These are phyloP conservation scores for Scomber scombrus DNA, from an alignment of 2,113 vertebrate genomes.

Conservation along the genomic window DNA sequence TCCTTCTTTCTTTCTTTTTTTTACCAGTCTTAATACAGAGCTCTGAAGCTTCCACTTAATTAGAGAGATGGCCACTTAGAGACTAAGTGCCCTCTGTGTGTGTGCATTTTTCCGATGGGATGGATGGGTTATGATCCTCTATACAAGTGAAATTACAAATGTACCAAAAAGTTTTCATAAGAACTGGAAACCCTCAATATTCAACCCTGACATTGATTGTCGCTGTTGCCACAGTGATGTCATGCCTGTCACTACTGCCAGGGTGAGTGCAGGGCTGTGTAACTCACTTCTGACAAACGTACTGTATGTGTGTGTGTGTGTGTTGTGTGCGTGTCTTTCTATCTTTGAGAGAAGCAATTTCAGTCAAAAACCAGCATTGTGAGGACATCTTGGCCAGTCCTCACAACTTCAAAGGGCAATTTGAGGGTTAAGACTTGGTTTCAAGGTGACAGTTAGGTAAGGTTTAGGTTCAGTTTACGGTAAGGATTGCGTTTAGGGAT, in stretches of 20 bases:
- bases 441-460: too few relatives aligned
- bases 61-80: conserved; percentile 29
- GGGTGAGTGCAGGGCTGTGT: not conserved
- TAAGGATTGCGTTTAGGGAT: too few relatives aligned
- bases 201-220: conserved; percentile 20
- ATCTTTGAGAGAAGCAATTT: too few relatives aligned
- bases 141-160: conserved; percentile 7
- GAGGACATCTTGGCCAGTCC: too few relatives aligned
- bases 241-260: conserved; percentile 23
- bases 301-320: not conserved
- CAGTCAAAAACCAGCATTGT: too few relatives aligned
- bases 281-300: conserved; percentile 24
- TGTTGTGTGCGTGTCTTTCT: not conserved
- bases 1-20: conserved; percentile 6
- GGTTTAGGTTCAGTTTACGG: too few relatives aligned
- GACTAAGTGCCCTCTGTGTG: conserved; percentile 17
- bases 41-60: conserved; percentile 28
- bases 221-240: conserved; percentile 48
- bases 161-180: conserved; percentile 36
- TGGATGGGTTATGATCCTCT: not conserved
- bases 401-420: too few relatives aligned
- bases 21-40: conserved; percentile 8
- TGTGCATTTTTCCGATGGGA: not conserved
- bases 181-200: conserved; percentile 15
- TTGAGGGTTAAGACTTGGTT: too few relatives aligned